These are phyloP conservation scores for Chaetogeoica ovagalla DNA, from an alignment of 2,888 invertebrate genomes.

Conservation along the genomic window DNA sequence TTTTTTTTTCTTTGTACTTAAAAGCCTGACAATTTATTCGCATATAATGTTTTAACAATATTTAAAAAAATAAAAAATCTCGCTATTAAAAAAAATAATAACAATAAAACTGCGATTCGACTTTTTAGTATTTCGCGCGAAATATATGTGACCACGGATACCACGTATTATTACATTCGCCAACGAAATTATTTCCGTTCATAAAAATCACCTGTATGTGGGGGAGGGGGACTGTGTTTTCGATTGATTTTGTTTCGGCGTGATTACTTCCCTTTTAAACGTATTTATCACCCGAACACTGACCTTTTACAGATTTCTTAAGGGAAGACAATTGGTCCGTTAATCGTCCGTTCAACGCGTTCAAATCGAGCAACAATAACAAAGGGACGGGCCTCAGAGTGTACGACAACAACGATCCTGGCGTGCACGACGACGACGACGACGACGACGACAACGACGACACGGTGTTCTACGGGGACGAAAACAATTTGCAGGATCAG, in stretches of 20 bases:
- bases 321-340: conserved; percentile 40
- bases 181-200: no score
- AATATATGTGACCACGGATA: no score
- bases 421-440: conserved; percentile 57
- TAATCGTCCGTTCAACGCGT: conserved; percentile 25
- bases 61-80: no score
- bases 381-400: not conserved
- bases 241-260: not conserved
- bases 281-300: not conserved
- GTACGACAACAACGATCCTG: conserved; percentile 56
- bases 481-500: conserved; percentile 48
- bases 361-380: conserved; percentile 25
- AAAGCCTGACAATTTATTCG: no score
- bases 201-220: not conserved
- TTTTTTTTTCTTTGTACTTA: no score
- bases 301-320: conserved; percentile 38
- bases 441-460: conserved; percentile 56
- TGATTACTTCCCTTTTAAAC: not conserved
- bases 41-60: no score
- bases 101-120: no score
- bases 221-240: not conserved
- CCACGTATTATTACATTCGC: no score
- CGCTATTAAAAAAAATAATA: no score
- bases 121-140: no score
- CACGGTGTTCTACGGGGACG: conserved; percentile 58